Conservation (phyloP, 2,888 invertebrate species). For the Oxyscelio sp. region DNA sequence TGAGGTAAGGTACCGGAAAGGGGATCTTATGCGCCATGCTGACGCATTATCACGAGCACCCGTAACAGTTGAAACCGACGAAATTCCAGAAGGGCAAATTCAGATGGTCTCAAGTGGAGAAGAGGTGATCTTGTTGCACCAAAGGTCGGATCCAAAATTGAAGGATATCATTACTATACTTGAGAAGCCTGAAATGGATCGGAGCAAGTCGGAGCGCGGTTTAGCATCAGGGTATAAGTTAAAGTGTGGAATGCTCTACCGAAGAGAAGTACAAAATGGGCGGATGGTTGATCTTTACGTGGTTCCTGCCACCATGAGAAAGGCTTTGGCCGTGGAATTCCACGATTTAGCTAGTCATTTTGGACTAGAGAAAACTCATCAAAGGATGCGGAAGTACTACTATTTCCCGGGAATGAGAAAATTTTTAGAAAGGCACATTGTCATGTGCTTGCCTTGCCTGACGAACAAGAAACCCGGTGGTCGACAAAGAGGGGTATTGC, state of each 20-base stretch:
- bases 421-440: constrained; percentile 64
- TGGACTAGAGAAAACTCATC: constrained; percentile 49
- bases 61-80: too few species aligned
- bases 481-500: constrained; percentile 67
- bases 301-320: constrained; percentile 40
- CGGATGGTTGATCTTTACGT: constrained; percentile 24
- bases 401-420: constrained; percentile 54
- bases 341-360: too few species aligned
- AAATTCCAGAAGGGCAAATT: not conserved
- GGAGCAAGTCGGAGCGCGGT: too few species aligned
- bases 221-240: too few species aligned
- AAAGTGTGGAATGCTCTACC: too few species aligned
- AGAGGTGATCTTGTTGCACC: constrained; percentile 8
- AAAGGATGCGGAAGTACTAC: constrained; percentile 35
- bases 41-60: constrained; percentile 59
- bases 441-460: constrained; percentile 69
- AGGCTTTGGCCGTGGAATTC: constrained; percentile 41
- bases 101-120: not conserved
- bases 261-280: too few species aligned
- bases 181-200: not conserved
- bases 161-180: not conserved
- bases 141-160: not conserved
- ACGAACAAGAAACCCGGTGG: constrained; percentile 47
- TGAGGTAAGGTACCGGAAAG: constrained; percentile 44
- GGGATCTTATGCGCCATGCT: constrained; percentile 60